Percentiles rank a stretch among this genome's conserved stretches.
phyloP scores from a whole-genome alignment of 2,888 invertebrate species.

The Eulithis testata region DNA sequence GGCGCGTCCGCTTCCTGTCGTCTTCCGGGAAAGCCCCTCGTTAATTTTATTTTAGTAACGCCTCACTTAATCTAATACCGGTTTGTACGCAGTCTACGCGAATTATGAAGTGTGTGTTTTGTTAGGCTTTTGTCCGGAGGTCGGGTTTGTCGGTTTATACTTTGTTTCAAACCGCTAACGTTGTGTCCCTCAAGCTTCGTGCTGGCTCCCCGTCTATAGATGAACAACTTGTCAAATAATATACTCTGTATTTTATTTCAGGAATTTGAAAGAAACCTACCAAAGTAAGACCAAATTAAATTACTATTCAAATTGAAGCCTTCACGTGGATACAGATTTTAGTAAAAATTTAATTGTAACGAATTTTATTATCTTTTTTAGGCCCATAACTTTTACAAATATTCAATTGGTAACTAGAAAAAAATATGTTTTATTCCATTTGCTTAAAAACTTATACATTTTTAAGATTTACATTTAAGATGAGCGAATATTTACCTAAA shows the following conservation, averaged over 20 bases:
- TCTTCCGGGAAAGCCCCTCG: conserved; percentile 74
- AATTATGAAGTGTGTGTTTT: conserved; percentile 36
- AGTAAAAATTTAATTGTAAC: conserved; percentile 73
- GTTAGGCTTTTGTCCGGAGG: conserved; percentile 9
- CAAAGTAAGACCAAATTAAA: conserved; percentile 46
- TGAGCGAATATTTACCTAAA: no score
- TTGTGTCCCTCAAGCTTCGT: not conserved
- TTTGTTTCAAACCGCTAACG: conserved; percentile 1
- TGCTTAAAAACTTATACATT: not conserved
- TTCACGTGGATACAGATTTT: conserved; percentile 59
- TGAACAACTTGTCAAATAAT: not conserved
- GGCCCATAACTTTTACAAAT: conserved; percentile 70
- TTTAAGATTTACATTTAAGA: no score
- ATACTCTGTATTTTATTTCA: not conserved
- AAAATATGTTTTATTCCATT: conserved; percentile 58
- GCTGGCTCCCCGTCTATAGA: not conserved
- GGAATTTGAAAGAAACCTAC: not conserved
- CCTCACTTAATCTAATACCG: conserved; percentile 71
- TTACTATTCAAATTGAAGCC: conserved; percentile 70
- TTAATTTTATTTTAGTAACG: conserved; percentile 79
- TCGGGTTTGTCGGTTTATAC: not conserved
- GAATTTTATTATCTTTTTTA: conserved; percentile 74
- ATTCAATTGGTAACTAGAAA: conserved; percentile 71
- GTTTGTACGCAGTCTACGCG: conserved; percentile 47
- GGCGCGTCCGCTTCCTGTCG: conserved; percentile 70